These are phyloP conservation scores for Argopecten irradians DNA, from an alignment of 1,140 invertebrate genomes.

Conservation along the genomic window DNA sequence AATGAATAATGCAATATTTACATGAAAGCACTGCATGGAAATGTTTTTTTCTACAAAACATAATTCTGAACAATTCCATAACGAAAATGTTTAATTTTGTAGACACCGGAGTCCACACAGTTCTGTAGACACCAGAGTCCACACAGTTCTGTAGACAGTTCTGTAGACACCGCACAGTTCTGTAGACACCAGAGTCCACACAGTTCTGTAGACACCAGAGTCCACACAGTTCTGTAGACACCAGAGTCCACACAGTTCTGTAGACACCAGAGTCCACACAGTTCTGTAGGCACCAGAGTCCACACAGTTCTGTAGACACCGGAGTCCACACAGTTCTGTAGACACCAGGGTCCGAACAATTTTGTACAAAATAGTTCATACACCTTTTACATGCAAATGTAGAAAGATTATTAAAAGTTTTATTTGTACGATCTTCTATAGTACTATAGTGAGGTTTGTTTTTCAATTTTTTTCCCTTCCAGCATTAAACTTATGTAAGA, in stretches of 20 bases:
- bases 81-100: neutral
- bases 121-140: neutral
- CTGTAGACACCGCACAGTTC: too few relatives aligned
- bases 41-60: constrained; percentile 12
- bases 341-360: too few relatives aligned
- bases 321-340: too few relatives aligned
- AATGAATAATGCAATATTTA: constrained; percentile 12
- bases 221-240: neutral
- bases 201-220: too few relatives aligned
- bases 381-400: neutral
- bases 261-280: too few relatives aligned
- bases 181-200: neutral
- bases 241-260: too few relatives aligned
- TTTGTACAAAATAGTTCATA: too few relatives aligned
- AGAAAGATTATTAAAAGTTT: neutral
- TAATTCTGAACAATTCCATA: neutral
- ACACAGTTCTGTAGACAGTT: neutral
- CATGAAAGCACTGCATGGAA: constrained; percentile 20
- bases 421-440: neutral
- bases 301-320: too few relatives aligned
- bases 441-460: too few relatives aligned
- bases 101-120: neutral
- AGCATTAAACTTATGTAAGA: too few relatives aligned
- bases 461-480: too few relatives aligned
- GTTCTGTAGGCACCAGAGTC: neutral